These are phyloP conservation scores for Gymnosoma rotundatum DNA, from an alignment of 2,888 invertebrate species.

Conservation along the genomic window DNA sequence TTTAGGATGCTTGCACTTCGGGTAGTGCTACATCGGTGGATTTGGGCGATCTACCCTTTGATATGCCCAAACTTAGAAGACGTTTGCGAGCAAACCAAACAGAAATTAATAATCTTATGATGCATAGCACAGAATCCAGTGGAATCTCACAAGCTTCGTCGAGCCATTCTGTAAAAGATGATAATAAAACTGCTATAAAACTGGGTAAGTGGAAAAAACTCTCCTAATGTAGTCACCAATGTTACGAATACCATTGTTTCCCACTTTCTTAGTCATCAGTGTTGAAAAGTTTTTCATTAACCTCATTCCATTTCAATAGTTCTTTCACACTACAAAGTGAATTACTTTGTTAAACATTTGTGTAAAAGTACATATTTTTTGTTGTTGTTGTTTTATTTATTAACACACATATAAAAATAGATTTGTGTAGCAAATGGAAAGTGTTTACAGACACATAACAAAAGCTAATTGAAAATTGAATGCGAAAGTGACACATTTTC, in stretches of 20 bases:
- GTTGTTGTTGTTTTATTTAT: too few relatives aligned
- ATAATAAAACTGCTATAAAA: constrained; percentile 85
- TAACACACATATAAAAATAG: neutral
- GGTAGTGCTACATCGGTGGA: constrained; percentile 90
- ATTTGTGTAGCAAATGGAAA: neutral
- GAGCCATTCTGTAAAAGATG: constrained; percentile 90
- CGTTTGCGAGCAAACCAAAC: constrained; percentile 85
- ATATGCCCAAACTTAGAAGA: constrained; percentile 94
- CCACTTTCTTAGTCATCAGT: neutral
- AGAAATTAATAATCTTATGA: constrained; percentile 78
- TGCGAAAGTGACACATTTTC: neutral
- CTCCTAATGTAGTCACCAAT: neutral
- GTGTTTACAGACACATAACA: neutral
- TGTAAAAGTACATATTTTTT: too few relatives aligned
- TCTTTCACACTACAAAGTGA: too few relatives aligned
- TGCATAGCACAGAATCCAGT: constrained; percentile 86
- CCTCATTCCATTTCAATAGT: too few relatives aligned
- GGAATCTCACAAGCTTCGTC: constrained; percentile 91
- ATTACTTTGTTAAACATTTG: too few relatives aligned
- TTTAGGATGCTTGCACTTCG: constrained; percentile 85
- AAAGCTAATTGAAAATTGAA: neutral
- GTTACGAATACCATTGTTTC: neutral
- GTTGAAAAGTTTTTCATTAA: too few relatives aligned
- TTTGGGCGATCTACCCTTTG: constrained; percentile 92
- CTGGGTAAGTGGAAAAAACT: constrained; percentile 75